Conservation (phyloP, 2,113 vertebrate genomes). For the Laticauda colubrina region DNA sequence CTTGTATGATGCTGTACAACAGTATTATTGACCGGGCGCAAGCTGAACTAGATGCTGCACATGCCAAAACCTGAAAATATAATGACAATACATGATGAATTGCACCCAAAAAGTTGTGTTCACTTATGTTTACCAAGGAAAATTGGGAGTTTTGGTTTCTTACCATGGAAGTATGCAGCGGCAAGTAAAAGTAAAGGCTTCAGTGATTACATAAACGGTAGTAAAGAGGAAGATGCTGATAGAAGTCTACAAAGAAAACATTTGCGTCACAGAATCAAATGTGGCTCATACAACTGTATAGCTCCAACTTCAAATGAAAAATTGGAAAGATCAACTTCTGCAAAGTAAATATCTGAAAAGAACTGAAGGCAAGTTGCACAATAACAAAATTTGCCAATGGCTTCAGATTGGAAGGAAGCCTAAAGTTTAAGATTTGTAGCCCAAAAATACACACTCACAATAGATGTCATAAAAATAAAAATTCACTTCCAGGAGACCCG, state of each 20-base stretch:
- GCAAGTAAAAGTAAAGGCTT: neutral
- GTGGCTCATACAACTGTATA: neutral
- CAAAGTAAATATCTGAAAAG: neutral
- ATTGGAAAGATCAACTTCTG: neutral
- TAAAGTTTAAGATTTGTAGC: neutral
- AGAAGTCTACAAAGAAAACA: neutral
- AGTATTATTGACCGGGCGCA: neutral
- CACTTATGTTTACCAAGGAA: neutral
- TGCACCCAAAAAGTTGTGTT: neutral
- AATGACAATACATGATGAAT: neutral
- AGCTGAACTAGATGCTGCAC: neutral
- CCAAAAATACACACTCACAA: neutral
- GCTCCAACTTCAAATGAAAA: neutral
- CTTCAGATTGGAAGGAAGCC: neutral
- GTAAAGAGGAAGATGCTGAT: neutral
- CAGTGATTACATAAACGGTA: neutral
- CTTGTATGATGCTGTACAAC: neutral
- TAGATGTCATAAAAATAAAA: neutral
- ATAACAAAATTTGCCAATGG: neutral
- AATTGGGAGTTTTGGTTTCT: neutral
- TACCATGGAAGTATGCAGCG: neutral
- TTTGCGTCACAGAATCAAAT: neutral
- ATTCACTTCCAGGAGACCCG: neutral
- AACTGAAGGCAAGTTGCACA: neutral
- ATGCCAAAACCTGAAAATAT: neutral